phyloP scores from a whole-genome alignment of 2,797 vertebrate species.

The Amblyopsis hoosieri region DNA sequence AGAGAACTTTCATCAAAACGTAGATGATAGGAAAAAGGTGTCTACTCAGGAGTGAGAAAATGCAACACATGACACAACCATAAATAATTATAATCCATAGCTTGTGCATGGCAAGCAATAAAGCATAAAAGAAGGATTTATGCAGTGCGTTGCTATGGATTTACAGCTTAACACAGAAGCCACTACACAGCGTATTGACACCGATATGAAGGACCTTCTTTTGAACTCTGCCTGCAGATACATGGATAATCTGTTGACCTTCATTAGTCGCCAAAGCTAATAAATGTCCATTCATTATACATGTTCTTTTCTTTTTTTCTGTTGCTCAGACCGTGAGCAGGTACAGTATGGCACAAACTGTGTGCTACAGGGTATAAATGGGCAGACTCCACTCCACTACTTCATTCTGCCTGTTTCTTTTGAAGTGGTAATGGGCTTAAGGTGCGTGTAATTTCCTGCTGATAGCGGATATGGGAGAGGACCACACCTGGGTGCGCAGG shows the following conservation, averaged over 20 bases:
- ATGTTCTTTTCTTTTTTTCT: constrained; percentile 46
- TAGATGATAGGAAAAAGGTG: constrained; percentile 57
- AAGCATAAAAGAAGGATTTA: constrained; percentile 46
- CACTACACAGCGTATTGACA: constrained; percentile 36
- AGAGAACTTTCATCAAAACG: constrained; percentile 46
- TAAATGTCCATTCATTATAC: constrained; percentile 54
- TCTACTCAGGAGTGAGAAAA: constrained; percentile 55
- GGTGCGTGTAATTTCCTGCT: constrained; percentile 73
- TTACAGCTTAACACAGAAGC: constrained; percentile 44
- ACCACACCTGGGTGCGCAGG: constrained; percentile 66
- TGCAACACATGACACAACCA: constrained; percentile 48
- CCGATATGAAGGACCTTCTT: constrained; percentile 43
- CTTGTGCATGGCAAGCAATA: constrained; percentile 59
- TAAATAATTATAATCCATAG: constrained; percentile 63
- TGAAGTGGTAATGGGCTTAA: constrained; percentile 75
- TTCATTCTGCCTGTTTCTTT: constrained; percentile 57
- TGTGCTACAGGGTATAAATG: constrained; percentile 54
- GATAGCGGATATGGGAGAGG: constrained; percentile 63
- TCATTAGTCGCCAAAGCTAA: constrained; percentile 50
- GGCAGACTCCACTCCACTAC: constrained; percentile 50
- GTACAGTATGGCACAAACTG: constrained; percentile 37
- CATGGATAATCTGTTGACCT: constrained; percentile 46
- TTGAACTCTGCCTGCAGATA: constrained; percentile 36
- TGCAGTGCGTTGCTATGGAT: constrained; percentile 45
- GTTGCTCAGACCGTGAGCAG: constrained; percentile 40